These are phyloP conservation scores for Cyclargus thomasi DNA, from an alignment of 1,140 invertebrate genomes.

Conservation along the genomic window DNA sequence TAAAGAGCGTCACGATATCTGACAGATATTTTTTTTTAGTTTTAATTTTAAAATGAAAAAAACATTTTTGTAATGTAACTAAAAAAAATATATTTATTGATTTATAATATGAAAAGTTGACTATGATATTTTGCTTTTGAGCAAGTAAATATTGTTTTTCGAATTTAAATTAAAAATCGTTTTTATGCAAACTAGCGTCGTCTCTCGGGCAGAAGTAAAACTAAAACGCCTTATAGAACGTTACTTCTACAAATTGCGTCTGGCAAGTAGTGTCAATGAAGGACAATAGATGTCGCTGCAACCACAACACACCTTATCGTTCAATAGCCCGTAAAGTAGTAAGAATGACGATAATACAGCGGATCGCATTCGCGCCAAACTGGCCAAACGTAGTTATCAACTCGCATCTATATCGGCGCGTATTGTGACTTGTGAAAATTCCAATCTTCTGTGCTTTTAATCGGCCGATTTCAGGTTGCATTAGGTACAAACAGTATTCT, in stretches of 20 bases:
- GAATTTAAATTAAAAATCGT: no score
- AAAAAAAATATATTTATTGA: no score
- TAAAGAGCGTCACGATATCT: not conserved
- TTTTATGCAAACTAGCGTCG: no score
- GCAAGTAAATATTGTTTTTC: no score
- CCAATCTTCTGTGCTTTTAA: not conserved
- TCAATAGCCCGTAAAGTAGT: conserved; percentile 18
- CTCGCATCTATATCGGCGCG: not conserved
- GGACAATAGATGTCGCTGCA: conserved; percentile 28
- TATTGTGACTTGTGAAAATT: not conserved
- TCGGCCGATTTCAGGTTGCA: not conserved
- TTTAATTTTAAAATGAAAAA: not conserved
- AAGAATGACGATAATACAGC: conserved; percentile 22
- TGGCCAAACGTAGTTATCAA: conserved; percentile 6
- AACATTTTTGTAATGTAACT: no score
- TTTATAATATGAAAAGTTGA: no score
- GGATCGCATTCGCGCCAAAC: conserved; percentile 20
- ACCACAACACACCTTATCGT: conserved; percentile 23
- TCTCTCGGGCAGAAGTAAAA: no score
- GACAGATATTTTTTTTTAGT: not conserved
- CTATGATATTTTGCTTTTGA: no score
- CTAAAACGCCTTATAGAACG: no score
- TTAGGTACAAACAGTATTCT: not conserved
- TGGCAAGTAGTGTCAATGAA: not conserved
- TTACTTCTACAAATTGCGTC: no score